Evolutionary conservation across 2,797 vertebrate species (phyloP), one percentile per base, ranked within the genome.

Genomic region (Lycodopsis pacificus): DNA sequence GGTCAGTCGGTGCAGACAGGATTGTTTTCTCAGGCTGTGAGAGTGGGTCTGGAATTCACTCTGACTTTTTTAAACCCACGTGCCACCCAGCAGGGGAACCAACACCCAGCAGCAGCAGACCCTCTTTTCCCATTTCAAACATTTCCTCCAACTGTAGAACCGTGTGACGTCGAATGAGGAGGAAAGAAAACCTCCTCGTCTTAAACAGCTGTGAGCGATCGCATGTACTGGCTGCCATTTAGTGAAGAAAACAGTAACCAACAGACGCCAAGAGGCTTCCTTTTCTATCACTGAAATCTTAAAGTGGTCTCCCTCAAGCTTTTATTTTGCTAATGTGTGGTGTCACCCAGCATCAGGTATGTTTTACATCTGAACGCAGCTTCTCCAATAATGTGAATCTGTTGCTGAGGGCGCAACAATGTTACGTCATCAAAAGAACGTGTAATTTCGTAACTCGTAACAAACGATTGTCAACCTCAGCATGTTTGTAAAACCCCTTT

Each of bases 21-120:
- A 61, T 87, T 92, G 90, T 93, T 93, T 92, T 92, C 88, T 90
- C 89, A 92, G 92, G 86, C 85, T 83, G 73, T 75, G 78, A 82
- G 73, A 86, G 77, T 30, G 46, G 82, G 82, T 87, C 79, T 85
- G 86, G 87, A 87, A 86, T 83, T 76, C 79, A 72, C 79, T 82
- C 68, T 30, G 77, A 89, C 76, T 87, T 86, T 51, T 88, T 77
- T 69, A 86, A 88, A 89, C 77, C 84, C 89, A 89, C 80, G 70
- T 88, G 89, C 86, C 72, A 67, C 86, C 63, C 86, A 88, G 91
- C 91, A 85, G 89, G 89, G 83, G 85, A 85, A 92, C 53, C 71
- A 79, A 88, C 84, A 88, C 90, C 77, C 65, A 59, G 62, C 72
- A 80, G 62, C 72, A 80, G 68, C 77, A 42, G 40, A 80, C 32